Base-by-base conservation (phyloP, 2,113 vertebrate genomes). In the Etia nguti region DNA sequence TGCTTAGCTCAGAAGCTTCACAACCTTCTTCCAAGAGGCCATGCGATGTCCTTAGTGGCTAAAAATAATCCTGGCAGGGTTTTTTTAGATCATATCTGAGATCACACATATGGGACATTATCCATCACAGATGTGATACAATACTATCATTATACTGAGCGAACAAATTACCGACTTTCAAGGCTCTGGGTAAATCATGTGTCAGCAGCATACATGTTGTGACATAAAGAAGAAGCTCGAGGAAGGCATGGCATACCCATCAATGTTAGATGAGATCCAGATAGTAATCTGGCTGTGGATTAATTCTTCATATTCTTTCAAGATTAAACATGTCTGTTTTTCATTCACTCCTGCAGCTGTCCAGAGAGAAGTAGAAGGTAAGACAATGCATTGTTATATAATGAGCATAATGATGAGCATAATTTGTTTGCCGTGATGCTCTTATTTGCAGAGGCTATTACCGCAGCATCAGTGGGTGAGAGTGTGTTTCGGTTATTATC, bases 311-410 rank as follows among this genome's bases (percentile, higher is more conserved):
- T 81, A 62, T 68, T 54, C 22, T 77, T 41, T 86, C 68, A 18
- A n/a, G 22, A 90, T 88, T 93, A 87, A 93, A 90, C 52, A 29
- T 84, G 31, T 87, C 57, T 94, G 56, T 89, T 89, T 93, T 88
- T 87, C 75, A 86, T 86, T 81, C 83, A 81, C 80, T 86, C 85
- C 86, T 70, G 86, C 94, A 97, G 96, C 93, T 87, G 90, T 96
- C 92, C 95, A 96, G 92, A 96, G 90, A 92, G 95, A 96, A 92
- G 94, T 93, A 26, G 94, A 96, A 97, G 96, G 96, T 97, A 97
- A 96, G 96, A 92, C 82, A 84, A 81, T 87, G 84, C 70, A 85
- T 88, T 77, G 46, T 77, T 83, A 87, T 85, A 73, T 87, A 83
- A 88, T 81, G 80, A 90, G 80, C 56, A 81, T 84, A 88, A 90